These are phyloP conservation scores for Buphagus erythrorhynchus DNA, from an alignment of 2,797 vertebrate species.

Conservation along the genomic window DNA sequence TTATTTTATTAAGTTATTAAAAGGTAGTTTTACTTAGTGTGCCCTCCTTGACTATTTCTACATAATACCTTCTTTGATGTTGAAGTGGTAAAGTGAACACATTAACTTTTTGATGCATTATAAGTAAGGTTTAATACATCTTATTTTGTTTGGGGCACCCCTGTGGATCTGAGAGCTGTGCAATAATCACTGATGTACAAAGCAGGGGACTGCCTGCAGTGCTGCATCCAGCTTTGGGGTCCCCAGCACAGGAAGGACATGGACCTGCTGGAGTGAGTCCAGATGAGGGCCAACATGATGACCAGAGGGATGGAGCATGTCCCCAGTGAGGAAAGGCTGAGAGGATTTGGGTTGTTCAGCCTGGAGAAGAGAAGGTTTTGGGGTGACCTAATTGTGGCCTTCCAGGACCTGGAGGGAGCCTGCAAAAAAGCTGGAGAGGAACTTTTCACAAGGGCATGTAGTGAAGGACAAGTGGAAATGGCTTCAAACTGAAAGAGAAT, in stretches of 20 bases:
- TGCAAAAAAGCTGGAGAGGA: background rate
- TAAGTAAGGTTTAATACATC: background rate
- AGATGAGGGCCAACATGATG: fast-evolving
- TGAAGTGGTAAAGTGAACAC: background rate
- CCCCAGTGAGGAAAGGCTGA: background rate
- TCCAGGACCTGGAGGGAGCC: background rate
- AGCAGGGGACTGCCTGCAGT: background rate
- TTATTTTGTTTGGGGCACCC: background rate
- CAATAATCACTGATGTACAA: background rate
- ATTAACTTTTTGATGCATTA: background rate
- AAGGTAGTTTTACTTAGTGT: background rate
- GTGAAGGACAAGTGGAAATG: background rate
- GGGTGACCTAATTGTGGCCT: too few species aligned
- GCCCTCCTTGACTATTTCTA: background rate
- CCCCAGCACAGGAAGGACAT: too few species aligned
- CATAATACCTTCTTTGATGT: constrained; percentile 10
- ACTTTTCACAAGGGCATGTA: background rate
- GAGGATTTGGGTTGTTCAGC: background rate
- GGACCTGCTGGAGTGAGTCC: fast-evolving
- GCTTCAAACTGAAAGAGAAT: background rate
- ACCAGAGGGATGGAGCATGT: background rate
- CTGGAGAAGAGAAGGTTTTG: background rate
- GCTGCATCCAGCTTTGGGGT: background rate
- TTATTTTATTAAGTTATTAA: constrained; percentile 19
- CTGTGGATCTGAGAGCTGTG: background rate